A percentile compares a stretch with the other conserved stretches of the same genome.
Conservation (phyloP, 2,113 vertebrate genomes). For the Toxotes chatareus region DNA sequence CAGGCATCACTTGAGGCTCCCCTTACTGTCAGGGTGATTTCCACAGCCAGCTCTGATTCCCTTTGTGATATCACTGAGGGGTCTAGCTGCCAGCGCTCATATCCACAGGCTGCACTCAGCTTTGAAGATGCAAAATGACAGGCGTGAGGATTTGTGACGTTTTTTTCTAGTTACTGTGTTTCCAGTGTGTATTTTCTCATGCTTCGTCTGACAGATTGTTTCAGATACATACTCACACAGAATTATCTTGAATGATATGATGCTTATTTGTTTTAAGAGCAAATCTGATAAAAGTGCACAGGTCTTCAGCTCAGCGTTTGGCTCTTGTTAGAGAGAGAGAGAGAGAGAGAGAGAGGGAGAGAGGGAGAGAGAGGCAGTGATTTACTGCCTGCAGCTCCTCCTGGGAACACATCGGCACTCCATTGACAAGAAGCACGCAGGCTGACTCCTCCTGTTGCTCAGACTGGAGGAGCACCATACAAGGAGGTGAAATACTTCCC, state of each 20-base stretch:
- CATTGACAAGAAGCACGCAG: slow-evolving; percentile 76
- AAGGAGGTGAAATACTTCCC: slow-evolving; percentile 79
- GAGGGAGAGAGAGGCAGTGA: slow-evolving; percentile 34
- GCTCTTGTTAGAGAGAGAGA: neutral
- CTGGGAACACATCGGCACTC: slow-evolving; percentile 45
- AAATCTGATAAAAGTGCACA: slow-evolving; percentile 22
- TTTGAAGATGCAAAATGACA: slow-evolving; percentile 71
- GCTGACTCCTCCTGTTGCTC: slow-evolving; percentile 55
- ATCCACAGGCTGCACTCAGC: slow-evolving; percentile 48
- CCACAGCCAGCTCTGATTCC: slow-evolving; percentile 67
- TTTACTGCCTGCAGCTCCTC: slow-evolving; percentile 54
- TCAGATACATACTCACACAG: neutral
- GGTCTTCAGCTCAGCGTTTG: slow-evolving; percentile 1
- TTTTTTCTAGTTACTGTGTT: slow-evolving; percentile 27
- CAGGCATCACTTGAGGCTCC: slow-evolving; percentile 44
- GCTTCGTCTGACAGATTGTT: slow-evolving; percentile 14
- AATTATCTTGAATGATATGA: slow-evolving; percentile 10
- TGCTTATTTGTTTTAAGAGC: slow-evolving; percentile 15
- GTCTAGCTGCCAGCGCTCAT: slow-evolving; percentile 54
- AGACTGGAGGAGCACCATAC: slow-evolving; percentile 78
- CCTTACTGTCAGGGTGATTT: slow-evolving; percentile 68
- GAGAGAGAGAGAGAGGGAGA: neutral
- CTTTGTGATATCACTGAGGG: slow-evolving; percentile 68
- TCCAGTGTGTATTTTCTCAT: slow-evolving; percentile 32
- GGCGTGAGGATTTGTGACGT: slow-evolving; percentile 58